Percentiles rank a stretch among this genome's conserved stretches.
Conservation (phyloP, 2,113 vertebrate species). For the Panthera leo region DNA sequence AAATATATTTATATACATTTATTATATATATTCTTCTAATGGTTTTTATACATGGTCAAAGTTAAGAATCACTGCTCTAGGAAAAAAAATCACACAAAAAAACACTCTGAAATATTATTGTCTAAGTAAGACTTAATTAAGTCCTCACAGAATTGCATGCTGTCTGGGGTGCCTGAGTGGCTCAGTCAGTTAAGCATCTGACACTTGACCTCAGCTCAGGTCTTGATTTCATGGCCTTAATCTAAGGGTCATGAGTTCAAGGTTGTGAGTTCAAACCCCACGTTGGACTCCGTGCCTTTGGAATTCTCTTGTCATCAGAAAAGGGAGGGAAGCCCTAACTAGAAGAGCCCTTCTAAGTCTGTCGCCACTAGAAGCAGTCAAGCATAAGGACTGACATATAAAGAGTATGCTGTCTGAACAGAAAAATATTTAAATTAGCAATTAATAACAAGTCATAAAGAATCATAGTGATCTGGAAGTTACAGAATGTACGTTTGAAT, state of each 20-base stretch:
- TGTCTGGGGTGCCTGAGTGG: too few relatives aligned
- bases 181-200: too few relatives aligned
- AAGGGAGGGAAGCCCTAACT: neutral
- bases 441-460: neutral
- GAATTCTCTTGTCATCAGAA: neutral
- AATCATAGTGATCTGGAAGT: neutral
- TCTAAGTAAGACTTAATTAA: neutral
- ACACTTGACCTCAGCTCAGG: too few relatives aligned
- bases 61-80: neutral
- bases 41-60: neutral
- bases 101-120: neutral
- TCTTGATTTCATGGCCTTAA: too few relatives aligned
- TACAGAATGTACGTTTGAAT: neutral
- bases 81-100: neutral
- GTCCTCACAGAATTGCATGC: neutral
- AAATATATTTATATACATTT: neutral
- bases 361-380: neutral
- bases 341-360: neutral
- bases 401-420: neutral
- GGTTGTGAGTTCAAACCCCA: too few relatives aligned
- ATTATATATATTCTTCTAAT: neutral
- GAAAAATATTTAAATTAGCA: neutral
- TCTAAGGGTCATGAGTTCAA: too few relatives aligned
- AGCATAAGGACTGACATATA: neutral
- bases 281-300: neutral